These are phyloP conservation scores for Mugil cephalus DNA, from an alignment of 2,113 vertebrate species.

Conservation along the genomic window DNA sequence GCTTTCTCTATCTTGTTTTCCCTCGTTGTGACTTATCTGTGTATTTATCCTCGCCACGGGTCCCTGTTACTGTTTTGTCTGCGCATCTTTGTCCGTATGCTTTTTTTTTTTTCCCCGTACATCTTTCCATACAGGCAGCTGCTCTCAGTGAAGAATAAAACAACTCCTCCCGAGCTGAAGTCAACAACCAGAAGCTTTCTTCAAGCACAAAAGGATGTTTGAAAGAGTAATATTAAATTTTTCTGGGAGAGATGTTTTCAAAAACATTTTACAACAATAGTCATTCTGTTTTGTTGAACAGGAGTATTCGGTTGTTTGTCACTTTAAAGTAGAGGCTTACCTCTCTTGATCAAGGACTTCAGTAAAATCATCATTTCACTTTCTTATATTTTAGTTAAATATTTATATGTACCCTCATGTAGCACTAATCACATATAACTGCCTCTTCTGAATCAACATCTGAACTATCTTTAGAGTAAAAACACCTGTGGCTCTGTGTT, in stretches of 20 bases:
- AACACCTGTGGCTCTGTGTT: neutral
- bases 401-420: no score
- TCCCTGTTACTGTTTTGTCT: constrained; percentile 61
- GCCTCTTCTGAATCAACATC: no score
- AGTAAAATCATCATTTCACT: neutral
- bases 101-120: neutral
- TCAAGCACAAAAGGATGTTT: constrained; percentile 13
- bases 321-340: neutral
- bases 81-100: neutral
- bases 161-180: constrained; percentile 12
- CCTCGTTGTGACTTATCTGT: constrained; percentile 63
- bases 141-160: constrained; percentile 33
- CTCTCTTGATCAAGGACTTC: neutral
- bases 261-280: constrained; percentile 16
- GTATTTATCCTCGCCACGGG: constrained; percentile 52
- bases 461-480: neutral
- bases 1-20: constrained; percentile 15
- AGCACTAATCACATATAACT: no score
- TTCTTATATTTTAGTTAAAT: neutral
- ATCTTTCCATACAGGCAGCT: constrained; percentile 51
- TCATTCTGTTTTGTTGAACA: constrained; percentile 4
- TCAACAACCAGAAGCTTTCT: constrained; percentile 37
- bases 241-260: neutral
- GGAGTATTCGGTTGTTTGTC: neutral
- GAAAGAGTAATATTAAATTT: neutral